Evolutionary conservation across 2,113 vertebrate genomes (phyloP).

Genomic region (Nothobranchius furzeri): DNA sequence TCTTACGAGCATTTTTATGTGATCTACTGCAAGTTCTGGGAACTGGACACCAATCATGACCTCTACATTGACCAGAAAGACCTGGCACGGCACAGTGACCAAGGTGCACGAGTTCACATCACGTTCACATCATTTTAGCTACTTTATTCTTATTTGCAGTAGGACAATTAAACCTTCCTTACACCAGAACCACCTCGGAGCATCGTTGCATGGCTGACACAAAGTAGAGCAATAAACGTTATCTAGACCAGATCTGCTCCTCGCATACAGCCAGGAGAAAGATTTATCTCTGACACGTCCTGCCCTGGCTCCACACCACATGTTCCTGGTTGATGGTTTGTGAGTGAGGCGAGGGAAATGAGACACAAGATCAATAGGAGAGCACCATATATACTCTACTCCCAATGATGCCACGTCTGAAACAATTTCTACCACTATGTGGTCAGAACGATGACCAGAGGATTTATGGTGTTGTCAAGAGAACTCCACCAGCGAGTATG

Average conservation of each 20-base stretch:
- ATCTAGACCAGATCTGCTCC: constrained; percentile 4
- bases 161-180: neutral
- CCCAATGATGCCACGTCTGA: constrained; percentile 70
- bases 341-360: constrained; percentile 59
- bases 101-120: constrained; percentile 77
- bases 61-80: constrained; percentile 91
- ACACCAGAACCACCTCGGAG: neutral
- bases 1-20: constrained; percentile 98
- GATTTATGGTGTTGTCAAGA: constrained; percentile 59
- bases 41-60: constrained; percentile 95
- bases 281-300: constrained; percentile 27
- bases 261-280: constrained; percentile 13
- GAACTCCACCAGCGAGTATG: constrained; percentile 10
- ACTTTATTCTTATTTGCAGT: neutral
- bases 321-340: constrained; percentile 61
- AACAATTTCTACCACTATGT: constrained; percentile 49
- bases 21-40: constrained; percentile 99
- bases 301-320: constrained; percentile 46
- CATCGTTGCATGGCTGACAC: constrained; percentile 2
- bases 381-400: constrained; percentile 49
- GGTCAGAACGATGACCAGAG: constrained; percentile 50
- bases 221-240: constrained; percentile 8
- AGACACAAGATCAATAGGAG: constrained; percentile 69
- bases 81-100: constrained; percentile 90
- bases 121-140: neutral